phyloP scores from a whole-genome alignment of 2,888 invertebrate genomes.

The Drosophila koepferae region DNA sequence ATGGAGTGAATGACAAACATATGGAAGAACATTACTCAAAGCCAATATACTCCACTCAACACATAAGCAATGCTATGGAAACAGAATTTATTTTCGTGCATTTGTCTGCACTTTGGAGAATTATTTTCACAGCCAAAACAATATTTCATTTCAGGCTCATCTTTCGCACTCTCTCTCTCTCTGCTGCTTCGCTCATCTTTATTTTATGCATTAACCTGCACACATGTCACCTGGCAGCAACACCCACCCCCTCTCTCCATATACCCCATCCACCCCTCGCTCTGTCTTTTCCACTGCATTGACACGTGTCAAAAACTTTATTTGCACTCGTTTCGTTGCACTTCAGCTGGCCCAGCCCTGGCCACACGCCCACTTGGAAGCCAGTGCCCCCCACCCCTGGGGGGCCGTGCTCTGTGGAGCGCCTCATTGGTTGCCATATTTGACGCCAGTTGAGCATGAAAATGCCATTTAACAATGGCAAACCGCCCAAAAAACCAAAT shows the following conservation, averaged over 20 bases:
- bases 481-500: constrained; percentile 51
- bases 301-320: constrained; percentile 72
- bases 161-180: not conserved
- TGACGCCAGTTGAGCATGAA: constrained; percentile 80
- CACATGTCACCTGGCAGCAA: constrained; percentile 44
- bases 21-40: not conserved
- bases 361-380: not conserved
- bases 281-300: not conserved
- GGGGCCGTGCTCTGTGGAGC: constrained; percentile 32
- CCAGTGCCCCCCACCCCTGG: too few species aligned
- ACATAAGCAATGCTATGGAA: not conserved
- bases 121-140: constrained; percentile 43
- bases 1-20: not conserved
- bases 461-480: constrained; percentile 79
- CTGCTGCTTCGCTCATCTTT: not conserved
- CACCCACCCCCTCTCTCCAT: too few species aligned
- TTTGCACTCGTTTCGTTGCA: constrained; percentile 44
- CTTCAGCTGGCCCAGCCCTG: not conserved
- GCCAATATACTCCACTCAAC: not conserved
- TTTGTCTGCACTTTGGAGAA: constrained; percentile 42
- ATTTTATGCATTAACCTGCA: constrained; percentile 46
- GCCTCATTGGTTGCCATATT: constrained; percentile 74
- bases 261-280: not conserved
- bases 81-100: constrained; percentile 19
- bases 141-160: constrained; percentile 36